Base-by-base conservation (phyloP, 2,888 invertebrate genomes). In the Rhopalosiphum nymphaeae region DNA sequence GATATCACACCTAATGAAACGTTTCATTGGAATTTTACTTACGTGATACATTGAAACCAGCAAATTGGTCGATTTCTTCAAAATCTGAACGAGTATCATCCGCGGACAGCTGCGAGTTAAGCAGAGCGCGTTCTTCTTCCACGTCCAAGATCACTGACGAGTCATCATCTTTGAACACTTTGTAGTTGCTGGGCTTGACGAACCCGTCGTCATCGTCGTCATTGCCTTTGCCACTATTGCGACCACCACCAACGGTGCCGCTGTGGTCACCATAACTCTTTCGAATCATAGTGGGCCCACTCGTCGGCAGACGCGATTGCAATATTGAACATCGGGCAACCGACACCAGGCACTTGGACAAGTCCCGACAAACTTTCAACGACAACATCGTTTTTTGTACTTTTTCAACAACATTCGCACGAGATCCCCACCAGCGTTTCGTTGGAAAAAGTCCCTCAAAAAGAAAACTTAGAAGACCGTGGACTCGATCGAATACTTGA, bases 91-190 rank as follows among this genome's bases (percentile, higher is more conserved):
- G 42, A 3, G 44, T n/a, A 25, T 89, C 53, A 26, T 1, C 78
- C 3, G 25, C 78, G 21, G 78, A 36, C 21, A 21, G 10, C 53
- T 29, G 88, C 13, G 86, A 85, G 25, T 91, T 56, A 1, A 91
- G 42, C 21, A 95, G 78, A 9, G 94, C 91, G 36, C 96, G 95
- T 96, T 98, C 98, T 95, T 98, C 98, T 92, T 97, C 97, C 44
- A 98, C 97, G 95, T 98, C 97, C 95, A 97, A 97, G 95, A 98
- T 97, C 95, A 97, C 96, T 29, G 96, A 96, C 0, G 97, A 96
- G 95, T 98, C 97, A 95, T 97, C 96, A 95, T 98, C 98, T 44
- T 97, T 96, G 96, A 98, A 98, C 95, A 97, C 96, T 96, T 97
- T 97, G 95, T 97, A 98, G 97, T 97, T 95, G 96, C 96, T 93